Base-by-base conservation (phyloP, 2,888 invertebrate species). In the Pseudococcus longispinus region DNA sequence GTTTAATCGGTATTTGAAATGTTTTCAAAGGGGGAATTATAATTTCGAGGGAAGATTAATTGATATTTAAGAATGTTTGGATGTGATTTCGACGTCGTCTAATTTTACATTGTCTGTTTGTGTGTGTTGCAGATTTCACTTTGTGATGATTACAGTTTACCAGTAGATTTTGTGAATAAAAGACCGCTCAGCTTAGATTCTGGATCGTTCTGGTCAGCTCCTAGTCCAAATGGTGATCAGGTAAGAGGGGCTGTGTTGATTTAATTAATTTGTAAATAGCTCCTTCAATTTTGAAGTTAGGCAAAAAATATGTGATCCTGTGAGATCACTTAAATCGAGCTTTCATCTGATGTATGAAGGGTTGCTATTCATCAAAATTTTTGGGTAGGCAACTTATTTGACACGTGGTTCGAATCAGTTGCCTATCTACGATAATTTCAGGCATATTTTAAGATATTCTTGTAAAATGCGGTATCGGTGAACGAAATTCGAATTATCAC, bases 131-230 rank as follows among this genome's bases (percentile, higher is more conserved):
- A 96, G 96, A 94, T 96, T 90, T 94, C 95, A 89, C 92, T 96
- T 89, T 96, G 96, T 91, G 96, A 96, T 90, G 96, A 96, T 91
- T 96, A 96, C 92, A 95, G 95, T 91, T 93, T 96, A 89, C 96
- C 96, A 84, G 94, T 96, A 89, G 96, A 96, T 91, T 95, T 95
- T 91, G 94, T 96, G 89, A 92, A 93, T 88, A 95, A 93, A 90
- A 92, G 92, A 92, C 91, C 95, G 91, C 91, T 89, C 3, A 88
- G 89, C 65, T 84, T 88, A 20, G 89, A 88, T 42, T 87, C 89
- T 2, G 88, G 88, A 4, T 88, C 88, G 11, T 88, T 88, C 65
- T 87, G 87, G 87, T 88, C 88, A 87, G 85, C 88, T 37, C 85
- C 92, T 42, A 93, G 92, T 90, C 92, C 92, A 44, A 92, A 91